Percentiles rank a stretch among this genome's conserved stretches.
These are phyloP conservation scores for Atrina japonica DNA, from an alignment of 2,888 invertebrate species.

Conservation along the genomic window DNA sequence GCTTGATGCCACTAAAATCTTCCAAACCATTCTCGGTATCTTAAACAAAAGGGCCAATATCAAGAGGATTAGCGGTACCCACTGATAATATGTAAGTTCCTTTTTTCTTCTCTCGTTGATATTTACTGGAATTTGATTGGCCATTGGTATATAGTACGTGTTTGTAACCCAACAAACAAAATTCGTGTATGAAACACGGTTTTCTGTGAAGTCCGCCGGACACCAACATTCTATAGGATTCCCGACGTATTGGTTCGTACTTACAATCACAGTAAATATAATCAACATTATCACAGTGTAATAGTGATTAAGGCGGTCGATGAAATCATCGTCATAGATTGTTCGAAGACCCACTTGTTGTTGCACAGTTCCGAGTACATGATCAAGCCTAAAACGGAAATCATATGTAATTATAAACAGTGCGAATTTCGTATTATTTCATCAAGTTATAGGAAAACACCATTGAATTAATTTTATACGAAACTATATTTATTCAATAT, in stretches of 20 bases:
- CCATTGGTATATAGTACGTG: constrained; percentile 59
- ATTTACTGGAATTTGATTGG: constrained; percentile 41
- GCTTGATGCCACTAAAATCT: constrained; percentile 40
- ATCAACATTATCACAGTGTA: constrained; percentile 59
- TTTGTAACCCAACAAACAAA: constrained; percentile 71
- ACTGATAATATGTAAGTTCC: constrained; percentile 60
- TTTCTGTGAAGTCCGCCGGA: constrained; percentile 66
- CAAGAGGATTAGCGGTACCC: constrained; percentile 63
- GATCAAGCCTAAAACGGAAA: constrained; percentile 63
- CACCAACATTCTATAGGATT: constrained; percentile 73
- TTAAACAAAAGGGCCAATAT: constrained; percentile 57
- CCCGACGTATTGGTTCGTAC: constrained; percentile 65
- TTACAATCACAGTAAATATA: constrained; percentile 60
- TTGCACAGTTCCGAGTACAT: constrained; percentile 56
- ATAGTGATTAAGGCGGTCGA: constrained; percentile 60
- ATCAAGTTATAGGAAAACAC: neutral
- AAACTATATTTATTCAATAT: no score
- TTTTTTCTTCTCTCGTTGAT: constrained; percentile 35
- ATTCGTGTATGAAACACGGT: constrained; percentile 60
- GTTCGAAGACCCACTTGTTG: constrained; percentile 50
- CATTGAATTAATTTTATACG: no score
- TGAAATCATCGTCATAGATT: constrained; percentile 57
- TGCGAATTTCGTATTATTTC: neutral
- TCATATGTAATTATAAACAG: neutral
- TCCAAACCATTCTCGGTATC: constrained; percentile 57